A percentile compares a stretch with the other conserved stretches of the same genome.
phyloP scores from a whole-genome alignment of 1,140 invertebrate genomes.

The Cydia amplana region DNA sequence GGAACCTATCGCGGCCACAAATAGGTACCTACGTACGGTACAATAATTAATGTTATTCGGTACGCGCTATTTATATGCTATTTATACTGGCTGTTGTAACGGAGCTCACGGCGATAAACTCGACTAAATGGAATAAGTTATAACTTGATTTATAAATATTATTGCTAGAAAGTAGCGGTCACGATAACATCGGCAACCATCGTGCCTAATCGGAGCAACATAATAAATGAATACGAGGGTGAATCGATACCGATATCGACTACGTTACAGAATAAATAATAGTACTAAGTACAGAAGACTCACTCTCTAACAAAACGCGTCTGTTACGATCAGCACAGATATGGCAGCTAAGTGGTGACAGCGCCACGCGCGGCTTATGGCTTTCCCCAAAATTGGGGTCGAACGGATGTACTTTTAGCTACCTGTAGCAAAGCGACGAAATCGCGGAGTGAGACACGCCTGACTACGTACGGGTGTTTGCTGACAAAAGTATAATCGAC shows the following conservation, averaged over 20 bases:
- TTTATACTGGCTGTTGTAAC: background rate
- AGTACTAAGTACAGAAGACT: too few species aligned
- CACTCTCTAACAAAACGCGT: too few species aligned
- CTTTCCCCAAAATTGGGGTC: too few species aligned
- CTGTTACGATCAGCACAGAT: too few species aligned
- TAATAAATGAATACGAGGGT: background rate
- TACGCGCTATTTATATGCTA: conserved; percentile 21
- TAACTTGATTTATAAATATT: background rate
- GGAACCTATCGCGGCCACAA: conserved; percentile 14
- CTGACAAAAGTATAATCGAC: conserved; percentile 55
- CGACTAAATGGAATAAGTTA: background rate
- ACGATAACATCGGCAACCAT: background rate
- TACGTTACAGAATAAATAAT: too few species aligned
- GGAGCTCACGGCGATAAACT: background rate
- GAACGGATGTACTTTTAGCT: too few species aligned
- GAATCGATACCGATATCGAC: conserved; percentile 40
- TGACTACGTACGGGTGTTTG: conserved; percentile 39
- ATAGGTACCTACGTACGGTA: conserved; percentile 10
- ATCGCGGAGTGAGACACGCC: too few species aligned
- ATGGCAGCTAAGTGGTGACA: too few species aligned
- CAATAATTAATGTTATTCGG: conserved; percentile 28
- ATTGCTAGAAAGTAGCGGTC: background rate
- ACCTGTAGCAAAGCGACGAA: too few species aligned
- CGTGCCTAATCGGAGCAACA: background rate
- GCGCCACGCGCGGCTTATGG: too few species aligned